Evolutionary conservation across 1,140 invertebrate genomes (phyloP), one percentile per base, ranked within the genome.

Genomic region (Neoseiulus cucumeris): DNA sequence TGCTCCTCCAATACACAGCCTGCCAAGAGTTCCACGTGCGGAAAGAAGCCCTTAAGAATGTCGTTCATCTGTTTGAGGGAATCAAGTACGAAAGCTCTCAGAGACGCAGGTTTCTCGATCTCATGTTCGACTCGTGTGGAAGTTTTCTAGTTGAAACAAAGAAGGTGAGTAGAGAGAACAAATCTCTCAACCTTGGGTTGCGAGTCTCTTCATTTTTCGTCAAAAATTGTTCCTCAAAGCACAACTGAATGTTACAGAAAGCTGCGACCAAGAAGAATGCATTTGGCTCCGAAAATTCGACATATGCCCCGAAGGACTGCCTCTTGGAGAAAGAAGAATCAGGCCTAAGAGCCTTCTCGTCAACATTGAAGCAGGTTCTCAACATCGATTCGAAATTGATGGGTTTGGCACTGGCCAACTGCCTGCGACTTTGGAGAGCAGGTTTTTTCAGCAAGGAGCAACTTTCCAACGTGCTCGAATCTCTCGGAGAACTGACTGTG

Each of bases 71-170:
- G 22, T 25, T 59, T 20, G 14, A 14, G 17, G 25, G 22, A 1
- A 14, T 1, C 9, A 33, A 59, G 14, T 33, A 29, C 22, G 5
- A 1, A 12, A 4, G 14, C 14, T 2, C 6, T 9, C 22, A 17
- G 51, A 59, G 22, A 9, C 25, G 22, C 14, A 25, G 25, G 6
- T 25, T 59, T 2, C 51, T 59, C 51, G 51, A 59, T 9, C 51
- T 59, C 14, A 20, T 59, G 51, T 59, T 59, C 22, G 51, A 59
- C 51, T 59, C 51, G 17, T 59, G 33, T 33, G 51, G 51, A 14
- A 25, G 1, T 25, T 25, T 59, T 9, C 25, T 33, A 25, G 14
- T 17, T 2, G 51, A 25, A 2, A 59, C 22, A 12, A 25, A 9
- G 9, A 39, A 39, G 9, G 33, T 39, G 9, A 39, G 33, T 39